Percentiles rank a stretch among this genome's conserved stretches.
Conservation (phyloP, 2,797 vertebrate genomes). For the Clarias platycephalus region DNA sequence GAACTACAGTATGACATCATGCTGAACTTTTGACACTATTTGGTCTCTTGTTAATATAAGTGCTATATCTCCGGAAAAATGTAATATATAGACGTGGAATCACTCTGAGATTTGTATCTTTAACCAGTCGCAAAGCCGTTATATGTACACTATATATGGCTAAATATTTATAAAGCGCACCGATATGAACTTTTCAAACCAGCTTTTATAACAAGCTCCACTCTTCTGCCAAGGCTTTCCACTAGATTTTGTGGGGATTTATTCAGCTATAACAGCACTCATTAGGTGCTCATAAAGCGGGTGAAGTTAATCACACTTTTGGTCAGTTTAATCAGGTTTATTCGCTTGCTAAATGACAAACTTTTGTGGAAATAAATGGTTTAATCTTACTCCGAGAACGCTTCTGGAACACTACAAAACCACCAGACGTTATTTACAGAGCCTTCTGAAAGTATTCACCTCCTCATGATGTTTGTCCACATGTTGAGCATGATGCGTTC, state of each 20-base stretch:
- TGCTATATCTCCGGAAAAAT: background rate
- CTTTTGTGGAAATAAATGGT: background rate
- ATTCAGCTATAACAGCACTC: too few species aligned
- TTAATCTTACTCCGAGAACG: background rate
- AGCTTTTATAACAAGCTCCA: too few species aligned
- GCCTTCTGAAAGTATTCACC: too few species aligned
- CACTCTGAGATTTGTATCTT: background rate
- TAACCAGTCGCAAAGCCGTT: background rate
- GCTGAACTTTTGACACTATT: background rate
- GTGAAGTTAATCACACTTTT: background rate
- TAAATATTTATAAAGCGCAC: too few species aligned
- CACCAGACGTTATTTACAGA: background rate
- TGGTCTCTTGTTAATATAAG: background rate
- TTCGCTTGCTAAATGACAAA: background rate
- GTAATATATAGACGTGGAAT: background rate
- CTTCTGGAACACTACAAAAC: background rate
- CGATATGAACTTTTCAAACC: too few species aligned
- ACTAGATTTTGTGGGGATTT: too few species aligned
- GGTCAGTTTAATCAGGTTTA: background rate
- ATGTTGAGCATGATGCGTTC: too few species aligned
- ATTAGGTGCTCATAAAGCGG: background rate
- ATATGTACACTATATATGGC: too few species aligned
- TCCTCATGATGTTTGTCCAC: too few species aligned
- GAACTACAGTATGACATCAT: background rate
- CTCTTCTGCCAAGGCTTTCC: too few species aligned